Evolutionary conservation across 2,113 vertebrate genomes (phyloP).

Genomic region (Engystomops pustulosus): DNA sequence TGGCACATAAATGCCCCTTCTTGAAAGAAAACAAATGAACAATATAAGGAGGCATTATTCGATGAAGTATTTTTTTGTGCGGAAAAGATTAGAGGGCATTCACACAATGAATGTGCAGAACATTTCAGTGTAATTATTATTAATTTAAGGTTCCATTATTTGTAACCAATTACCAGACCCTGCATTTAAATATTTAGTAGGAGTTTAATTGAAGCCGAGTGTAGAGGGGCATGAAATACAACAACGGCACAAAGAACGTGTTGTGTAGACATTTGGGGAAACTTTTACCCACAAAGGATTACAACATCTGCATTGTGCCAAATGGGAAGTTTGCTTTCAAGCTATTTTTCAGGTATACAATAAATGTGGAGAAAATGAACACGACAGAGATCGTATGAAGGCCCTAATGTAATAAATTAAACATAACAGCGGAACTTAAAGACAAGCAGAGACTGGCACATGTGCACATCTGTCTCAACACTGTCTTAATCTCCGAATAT

Average conservation of each 20-base stretch:
- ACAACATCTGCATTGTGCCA: conserved; percentile 62
- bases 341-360: conserved; percentile 74
- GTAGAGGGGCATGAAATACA: conserved; percentile 65
- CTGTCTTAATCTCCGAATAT: conserved; percentile 76
- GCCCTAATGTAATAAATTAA: conserved; percentile 77
- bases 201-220: conserved; percentile 76
- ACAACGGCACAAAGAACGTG: conserved; percentile 57
- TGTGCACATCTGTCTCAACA: conserved; percentile 70
- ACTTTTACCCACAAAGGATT: conserved; percentile 67
- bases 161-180: conserved; percentile 71
- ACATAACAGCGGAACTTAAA: conserved; percentile 71
- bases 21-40: conserved; percentile 51
- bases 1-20: conserved; percentile 40
- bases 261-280: conserved; percentile 60
- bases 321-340: conserved; percentile 59
- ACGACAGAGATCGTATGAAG: conserved; percentile 69
- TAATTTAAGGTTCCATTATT: conserved; percentile 74
- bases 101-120: conserved; percentile 62
- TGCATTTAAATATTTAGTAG: conserved; percentile 79
- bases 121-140: conserved; percentile 70
- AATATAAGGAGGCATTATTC: conserved; percentile 52
- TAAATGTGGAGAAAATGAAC: conserved; percentile 69
- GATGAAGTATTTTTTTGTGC: conserved; percentile 61
- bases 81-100: conserved; percentile 59
- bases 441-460: conserved; percentile 69